These are phyloP conservation scores for Thrips palmi DNA, from an alignment of 1,140 invertebrate species.

Conservation along the genomic window DNA sequence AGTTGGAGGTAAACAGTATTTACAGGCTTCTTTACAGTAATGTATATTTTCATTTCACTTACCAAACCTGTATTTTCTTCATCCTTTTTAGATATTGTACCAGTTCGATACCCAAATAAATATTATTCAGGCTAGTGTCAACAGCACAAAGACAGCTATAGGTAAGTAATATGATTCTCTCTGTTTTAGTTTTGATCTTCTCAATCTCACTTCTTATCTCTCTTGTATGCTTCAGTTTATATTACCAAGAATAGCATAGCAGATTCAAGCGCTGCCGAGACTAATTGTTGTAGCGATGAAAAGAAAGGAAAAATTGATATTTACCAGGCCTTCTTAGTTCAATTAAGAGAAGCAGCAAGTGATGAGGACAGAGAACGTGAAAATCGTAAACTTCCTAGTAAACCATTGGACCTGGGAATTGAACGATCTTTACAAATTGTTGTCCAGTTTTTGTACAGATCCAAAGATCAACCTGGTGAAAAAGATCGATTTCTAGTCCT, in stretches of 20 bases:
- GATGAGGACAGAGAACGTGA: too few species aligned
- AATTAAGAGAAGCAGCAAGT: slow-evolving; percentile 32
- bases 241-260: slow-evolving; percentile 8
- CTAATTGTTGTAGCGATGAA: too few species aligned
- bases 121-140: slow-evolving; percentile 59
- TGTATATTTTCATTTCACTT: too few species aligned
- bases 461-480: slow-evolving; percentile 35
- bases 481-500: slow-evolving; percentile 52
- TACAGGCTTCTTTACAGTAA: too few species aligned
- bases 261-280: background rate
- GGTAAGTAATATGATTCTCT: slow-evolving; percentile 21
- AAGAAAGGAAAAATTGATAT: slow-evolving; percentile 24
- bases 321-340: slow-evolving; percentile 34
- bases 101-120: slow-evolving; percentile 28
- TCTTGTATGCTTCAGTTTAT: slow-evolving; percentile 13
- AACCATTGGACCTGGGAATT: slow-evolving; percentile 30
- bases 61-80: too few species aligned
- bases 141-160: slow-evolving; percentile 40
- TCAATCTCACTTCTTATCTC: slow-evolving; percentile 9
- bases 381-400: too few species aligned
- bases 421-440: slow-evolving; percentile 42
- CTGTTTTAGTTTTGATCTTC: slow-evolving; percentile 9
- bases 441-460: slow-evolving; percentile 58
- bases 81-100: background rate
- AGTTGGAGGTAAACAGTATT: too few species aligned